These are phyloP conservation scores for Odontophorus gujanensis DNA, from an alignment of 2,113 vertebrate species.

Conservation along the genomic window DNA sequence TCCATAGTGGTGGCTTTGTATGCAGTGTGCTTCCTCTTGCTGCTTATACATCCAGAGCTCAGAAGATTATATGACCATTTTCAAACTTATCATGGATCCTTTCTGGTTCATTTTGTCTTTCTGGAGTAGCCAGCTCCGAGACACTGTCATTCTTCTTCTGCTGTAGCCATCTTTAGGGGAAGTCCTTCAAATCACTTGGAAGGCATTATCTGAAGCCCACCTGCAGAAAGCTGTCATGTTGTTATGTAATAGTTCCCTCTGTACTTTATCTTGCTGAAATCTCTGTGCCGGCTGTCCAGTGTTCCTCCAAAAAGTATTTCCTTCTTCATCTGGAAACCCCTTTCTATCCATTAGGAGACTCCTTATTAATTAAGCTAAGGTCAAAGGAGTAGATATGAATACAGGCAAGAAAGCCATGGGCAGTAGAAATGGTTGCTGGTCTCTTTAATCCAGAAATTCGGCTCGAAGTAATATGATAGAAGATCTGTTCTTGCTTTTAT, in stretches of 20 bases:
- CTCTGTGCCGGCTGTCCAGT: background rate
- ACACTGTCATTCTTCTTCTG: background rate
- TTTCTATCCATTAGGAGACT: background rate
- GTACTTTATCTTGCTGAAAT: background rate
- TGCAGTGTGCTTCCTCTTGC: background rate
- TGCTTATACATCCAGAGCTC: background rate
- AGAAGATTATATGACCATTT: background rate
- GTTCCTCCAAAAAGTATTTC: background rate
- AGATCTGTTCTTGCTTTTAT: background rate
- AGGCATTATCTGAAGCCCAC: background rate
- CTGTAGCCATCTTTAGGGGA: background rate
- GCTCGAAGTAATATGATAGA: background rate
- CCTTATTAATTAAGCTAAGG: background rate
- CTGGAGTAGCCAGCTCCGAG: background rate
- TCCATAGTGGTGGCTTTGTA: background rate
- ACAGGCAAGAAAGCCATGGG: background rate
- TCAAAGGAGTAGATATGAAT: background rate
- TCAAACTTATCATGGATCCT: background rate
- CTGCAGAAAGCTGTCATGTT: background rate
- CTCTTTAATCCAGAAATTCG: background rate
- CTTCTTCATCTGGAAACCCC: background rate
- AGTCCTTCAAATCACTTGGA: background rate
- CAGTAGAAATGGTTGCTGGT: background rate
- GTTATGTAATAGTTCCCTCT: background rate
- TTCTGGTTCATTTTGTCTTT: background rate